phyloP scores from a whole-genome alignment of 1,140 invertebrate genomes.

The Philotrypesis tridentata region DNA sequence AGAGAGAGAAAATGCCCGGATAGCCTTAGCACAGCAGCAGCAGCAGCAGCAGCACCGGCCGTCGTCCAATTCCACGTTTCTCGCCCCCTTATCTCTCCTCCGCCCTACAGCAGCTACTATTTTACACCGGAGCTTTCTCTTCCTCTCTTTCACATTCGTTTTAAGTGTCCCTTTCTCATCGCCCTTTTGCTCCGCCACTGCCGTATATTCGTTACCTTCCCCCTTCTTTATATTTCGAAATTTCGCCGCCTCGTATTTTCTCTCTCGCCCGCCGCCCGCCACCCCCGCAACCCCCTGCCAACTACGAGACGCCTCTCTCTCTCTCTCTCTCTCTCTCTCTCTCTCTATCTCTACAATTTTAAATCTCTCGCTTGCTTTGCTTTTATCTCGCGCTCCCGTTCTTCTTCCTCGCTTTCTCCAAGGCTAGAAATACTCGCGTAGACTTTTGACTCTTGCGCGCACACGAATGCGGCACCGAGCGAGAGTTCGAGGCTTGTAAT shows the following conservation, averaged over 20 bases:
- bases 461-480: too few species aligned
- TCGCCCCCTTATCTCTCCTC: constrained; percentile 21
- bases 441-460: too few species aligned
- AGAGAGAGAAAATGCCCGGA: constrained; percentile 7
- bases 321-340: too few species aligned
- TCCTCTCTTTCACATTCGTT: constrained; percentile 21
- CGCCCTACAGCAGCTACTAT: not conserved
- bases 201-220: not conserved
- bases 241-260: not conserved
- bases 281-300: too few species aligned
- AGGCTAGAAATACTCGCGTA: too few species aligned
- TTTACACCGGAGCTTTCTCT: constrained; percentile 19
- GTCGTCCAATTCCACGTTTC: constrained; percentile 1
- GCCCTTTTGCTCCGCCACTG: not conserved
- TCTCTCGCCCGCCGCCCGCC: too few species aligned
- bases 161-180: constrained; percentile 16
- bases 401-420: too few species aligned
- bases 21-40: constrained; percentile 5
- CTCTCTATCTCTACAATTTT: too few species aligned
- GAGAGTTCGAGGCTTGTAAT: too few species aligned
- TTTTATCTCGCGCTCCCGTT: too few species aligned
- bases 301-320: not conserved
- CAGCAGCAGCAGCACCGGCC: too few species aligned
- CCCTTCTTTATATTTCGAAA: constrained; percentile 8
- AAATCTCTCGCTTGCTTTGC: too few species aligned